A percentile compares a stretch with the other conserved stretches of the same genome.
Evolutionary conservation across 2,113 vertebrate species (phyloP).

Genomic region (Phrynosoma platyrhinos): DNA sequence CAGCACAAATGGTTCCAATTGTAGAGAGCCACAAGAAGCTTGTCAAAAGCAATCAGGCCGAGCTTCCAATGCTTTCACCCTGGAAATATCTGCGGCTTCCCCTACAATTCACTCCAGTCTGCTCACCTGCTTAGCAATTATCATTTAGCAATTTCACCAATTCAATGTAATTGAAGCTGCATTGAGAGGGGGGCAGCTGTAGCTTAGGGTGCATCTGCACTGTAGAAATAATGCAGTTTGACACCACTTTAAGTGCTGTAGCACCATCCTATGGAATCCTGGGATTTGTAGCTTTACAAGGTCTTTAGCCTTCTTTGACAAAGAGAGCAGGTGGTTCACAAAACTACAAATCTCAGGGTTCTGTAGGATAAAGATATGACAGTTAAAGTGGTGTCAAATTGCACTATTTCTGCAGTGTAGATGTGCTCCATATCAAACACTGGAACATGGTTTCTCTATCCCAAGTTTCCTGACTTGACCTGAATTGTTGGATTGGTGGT

Average conservation of each 20-base stretch:
- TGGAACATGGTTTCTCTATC: background rate
- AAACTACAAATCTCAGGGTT: too few relatives aligned
- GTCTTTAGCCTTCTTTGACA: too few relatives aligned
- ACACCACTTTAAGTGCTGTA: too few relatives aligned
- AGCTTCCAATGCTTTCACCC: constrained; percentile 47
- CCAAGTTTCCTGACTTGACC: background rate
- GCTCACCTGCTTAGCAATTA: background rate
- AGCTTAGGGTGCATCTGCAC: too few relatives aligned
- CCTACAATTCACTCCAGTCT: constrained; percentile 26
- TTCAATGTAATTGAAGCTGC: background rate
- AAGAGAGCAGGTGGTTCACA: too few relatives aligned
- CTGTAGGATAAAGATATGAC: too few relatives aligned
- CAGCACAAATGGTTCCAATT: constrained; percentile 75
- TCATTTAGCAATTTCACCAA: too few relatives aligned
- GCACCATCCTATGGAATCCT: too few relatives aligned
- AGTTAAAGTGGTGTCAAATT: too few relatives aligned
- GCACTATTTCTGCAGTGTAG: too few relatives aligned
- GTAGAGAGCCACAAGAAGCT: constrained; percentile 67
- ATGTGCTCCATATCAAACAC: background rate
- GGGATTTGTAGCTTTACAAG: too few relatives aligned
- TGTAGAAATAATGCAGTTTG: too few relatives aligned
- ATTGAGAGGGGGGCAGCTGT: background rate
- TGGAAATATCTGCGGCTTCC: background rate
- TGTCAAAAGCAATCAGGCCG: constrained; percentile 74
- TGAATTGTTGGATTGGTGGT: background rate